Base-by-base conservation (phyloP, 2,888 invertebrate species). In the Bibio marci region DNA sequence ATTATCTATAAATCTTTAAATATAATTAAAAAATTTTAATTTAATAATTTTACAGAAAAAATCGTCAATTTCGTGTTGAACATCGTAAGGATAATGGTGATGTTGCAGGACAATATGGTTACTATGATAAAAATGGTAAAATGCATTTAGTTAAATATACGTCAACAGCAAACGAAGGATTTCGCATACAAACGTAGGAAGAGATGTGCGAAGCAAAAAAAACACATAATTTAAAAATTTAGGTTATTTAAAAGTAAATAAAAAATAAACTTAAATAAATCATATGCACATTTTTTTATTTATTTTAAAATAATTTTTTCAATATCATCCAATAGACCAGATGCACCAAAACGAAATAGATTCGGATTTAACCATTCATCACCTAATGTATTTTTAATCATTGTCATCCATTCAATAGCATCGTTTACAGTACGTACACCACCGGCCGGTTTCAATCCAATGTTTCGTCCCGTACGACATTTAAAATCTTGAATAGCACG, bases 401-500 rank as follows among this genome's bases (percentile, higher is more conserved):
- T 61, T 4, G 78, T 69, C 49, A 92, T 65, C 91, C 92, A 98
- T 43, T 76, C 67, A 25, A 94, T 66, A 0, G 90, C 85, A 56
- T 97, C 92, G 35, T 71, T 69, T 1, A 79, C 71, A 0, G 83
- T 85, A 45, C 81, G 72, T 34, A 98, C 86, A 8, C 98, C 98
- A 13, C 98, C 98, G 15, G 98, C 98, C 15, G 98, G 94, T 63
- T 99, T 99, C 41, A 99, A 71, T 3, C 98, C 98, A 45, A 97
- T 80, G 67, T 73, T 78, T 48, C 64, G 65, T 13, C 80, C 79
- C 26, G 83, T 85, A 51, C 64, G 63, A 7, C 69, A 61, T 50
- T 79, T 65, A 53, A 76, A 90, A 46, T 80, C 79, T 44, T 77
- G 68, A 45, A 99, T 95, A 18, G 95, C 97, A 51, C 80, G 65